These are phyloP conservation scores for Smithornis capensis DNA, from an alignment of 2,113 vertebrate genomes.

Conservation along the genomic window DNA sequence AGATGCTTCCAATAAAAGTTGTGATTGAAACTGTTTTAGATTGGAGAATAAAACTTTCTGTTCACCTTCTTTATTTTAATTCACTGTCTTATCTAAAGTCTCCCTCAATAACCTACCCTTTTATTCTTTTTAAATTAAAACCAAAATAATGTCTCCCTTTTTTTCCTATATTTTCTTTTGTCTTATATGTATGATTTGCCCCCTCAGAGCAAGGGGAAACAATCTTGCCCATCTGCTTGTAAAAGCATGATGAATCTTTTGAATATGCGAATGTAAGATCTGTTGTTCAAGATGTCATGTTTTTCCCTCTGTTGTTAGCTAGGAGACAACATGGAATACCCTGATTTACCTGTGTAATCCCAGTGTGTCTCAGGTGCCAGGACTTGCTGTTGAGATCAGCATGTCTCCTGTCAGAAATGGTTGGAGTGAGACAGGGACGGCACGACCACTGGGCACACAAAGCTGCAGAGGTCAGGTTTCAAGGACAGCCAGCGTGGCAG, in stretches of 20 bases:
- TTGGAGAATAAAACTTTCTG: neutral
- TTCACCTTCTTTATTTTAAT: neutral
- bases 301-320: conserved; percentile 73
- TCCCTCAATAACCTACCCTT: neutral
- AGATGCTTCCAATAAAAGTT: neutral
- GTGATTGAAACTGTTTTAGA: neutral
- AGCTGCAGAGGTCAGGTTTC: conserved; percentile 80
- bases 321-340: conserved; percentile 76
- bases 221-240: conserved; percentile 70
- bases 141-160: neutral
- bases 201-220: conserved; percentile 30
- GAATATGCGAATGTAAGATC: conserved; percentile 77
- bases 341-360: conserved; percentile 86
- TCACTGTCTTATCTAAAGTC: neutral
- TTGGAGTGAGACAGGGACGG: conserved; percentile 83
- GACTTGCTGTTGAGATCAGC: conserved; percentile 68
- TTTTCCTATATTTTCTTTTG: neutral
- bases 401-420: conserved; percentile 86
- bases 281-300: conserved; percentile 79
- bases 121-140: neutral
- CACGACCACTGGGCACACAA: conserved; percentile 77
- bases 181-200: conserved; percentile 35
- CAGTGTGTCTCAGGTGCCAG: conserved; percentile 83
- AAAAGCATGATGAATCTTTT: conserved; percentile 73
- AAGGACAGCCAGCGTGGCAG: conserved; percentile 76